A percentile compares a stretch with the other conserved stretches of the same genome.
phyloP scores from a whole-genome alignment of 2,113 vertebrate species.

The Pangasianodon gigas region DNA sequence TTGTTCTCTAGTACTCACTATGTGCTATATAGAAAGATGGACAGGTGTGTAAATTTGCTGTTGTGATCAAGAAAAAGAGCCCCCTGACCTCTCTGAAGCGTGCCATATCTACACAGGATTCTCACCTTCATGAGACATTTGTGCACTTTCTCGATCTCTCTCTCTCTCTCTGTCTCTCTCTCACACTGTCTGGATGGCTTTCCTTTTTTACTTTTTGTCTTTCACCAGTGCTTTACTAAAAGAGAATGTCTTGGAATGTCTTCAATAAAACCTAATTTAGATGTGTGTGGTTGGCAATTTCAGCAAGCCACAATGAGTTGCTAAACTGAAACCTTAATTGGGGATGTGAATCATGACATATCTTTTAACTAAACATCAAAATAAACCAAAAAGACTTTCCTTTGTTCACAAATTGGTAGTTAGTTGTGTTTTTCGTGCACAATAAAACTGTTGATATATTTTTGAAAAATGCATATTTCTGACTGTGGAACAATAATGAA shows the following conservation, averaged over 20 bases:
- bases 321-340: background rate
- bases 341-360: background rate
- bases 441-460: background rate
- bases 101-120: background rate
- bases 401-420: constrained; percentile 3
- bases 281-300: constrained; percentile 1
- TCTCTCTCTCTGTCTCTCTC: background rate
- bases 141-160: background rate
- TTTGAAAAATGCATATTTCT: background rate
- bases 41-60: constrained; percentile 5
- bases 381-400: background rate
- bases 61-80: background rate
- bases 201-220: background rate
- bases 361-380: background rate
- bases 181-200: background rate
- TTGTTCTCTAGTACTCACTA: background rate
- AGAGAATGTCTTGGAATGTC: background rate
- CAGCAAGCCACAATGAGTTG: constrained; percentile 3
- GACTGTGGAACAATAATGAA: background rate
- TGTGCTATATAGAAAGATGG: background rate
- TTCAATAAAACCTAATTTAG: constrained; percentile 15
- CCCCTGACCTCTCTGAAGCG: background rate
- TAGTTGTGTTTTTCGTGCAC: background rate
- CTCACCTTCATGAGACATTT: constrained; percentile 11
- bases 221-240: background rate